Conservation (phyloP, 1,140 invertebrate species). For the Zaprionus ghesquierei region DNA sequence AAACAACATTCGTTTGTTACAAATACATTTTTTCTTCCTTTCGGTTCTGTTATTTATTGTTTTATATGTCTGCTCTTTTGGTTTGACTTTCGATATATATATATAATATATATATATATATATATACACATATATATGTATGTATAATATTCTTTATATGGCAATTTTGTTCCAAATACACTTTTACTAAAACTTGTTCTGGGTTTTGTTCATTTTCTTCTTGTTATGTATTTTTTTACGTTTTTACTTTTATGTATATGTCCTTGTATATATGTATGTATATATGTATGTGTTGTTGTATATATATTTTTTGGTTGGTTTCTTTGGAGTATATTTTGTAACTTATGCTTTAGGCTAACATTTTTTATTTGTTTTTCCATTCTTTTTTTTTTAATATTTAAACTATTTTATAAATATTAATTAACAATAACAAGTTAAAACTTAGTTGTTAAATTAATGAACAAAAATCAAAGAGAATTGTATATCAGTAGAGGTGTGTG, state of each 20-base stretch:
- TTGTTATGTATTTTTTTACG: conserved; percentile 32
- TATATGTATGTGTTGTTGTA: conserved; percentile 75
- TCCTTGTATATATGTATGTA: conserved; percentile 39
- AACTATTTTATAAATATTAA: conserved; percentile 71
- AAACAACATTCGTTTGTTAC: conserved; percentile 75
- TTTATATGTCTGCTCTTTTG: conserved; percentile 51
- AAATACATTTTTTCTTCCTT: conserved; percentile 51
- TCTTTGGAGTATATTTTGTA: conserved; percentile 80
- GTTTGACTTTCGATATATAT: conserved; percentile 50
- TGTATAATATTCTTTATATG: conserved; percentile 61
- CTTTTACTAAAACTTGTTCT: conserved; percentile 75
- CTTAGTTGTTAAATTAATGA: conserved; percentile 70
- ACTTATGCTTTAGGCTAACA: conserved; percentile 66
- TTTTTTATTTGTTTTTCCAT: conserved; percentile 40
- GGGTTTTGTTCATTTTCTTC: conserved; percentile 55
- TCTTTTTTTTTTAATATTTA: conserved; percentile 35
- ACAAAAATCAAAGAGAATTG: conserved; percentile 53
- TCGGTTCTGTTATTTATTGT: conserved; percentile 66
- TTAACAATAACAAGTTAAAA: conserved; percentile 77
- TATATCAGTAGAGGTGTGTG: conserved; percentile 24
- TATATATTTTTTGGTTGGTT: conserved; percentile 81
- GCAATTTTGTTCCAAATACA: conserved; percentile 78
- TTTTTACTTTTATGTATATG: conserved; percentile 48
- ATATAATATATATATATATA: conserved; percentile 38
- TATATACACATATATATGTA: conserved; percentile 34